A percentile compares a stretch with the other conserved stretches of the same genome.
phyloP scores from a whole-genome alignment of 1,140 invertebrate genomes.

The Amyelois transitella region DNA sequence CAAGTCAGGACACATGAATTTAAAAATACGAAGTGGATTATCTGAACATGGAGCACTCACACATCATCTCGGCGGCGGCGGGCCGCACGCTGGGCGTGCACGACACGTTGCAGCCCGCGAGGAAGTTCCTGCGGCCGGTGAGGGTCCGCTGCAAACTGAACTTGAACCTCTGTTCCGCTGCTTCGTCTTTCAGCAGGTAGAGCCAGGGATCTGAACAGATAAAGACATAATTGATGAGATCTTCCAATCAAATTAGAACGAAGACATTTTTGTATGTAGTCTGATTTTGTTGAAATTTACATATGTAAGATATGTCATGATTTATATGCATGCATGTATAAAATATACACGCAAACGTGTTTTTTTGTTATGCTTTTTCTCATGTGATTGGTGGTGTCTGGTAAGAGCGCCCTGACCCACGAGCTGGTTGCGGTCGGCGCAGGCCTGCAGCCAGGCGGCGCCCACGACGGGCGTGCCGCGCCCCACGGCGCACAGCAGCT shows the following conservation, averaged over 20 bases:
- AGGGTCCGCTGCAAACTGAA: constrained; percentile 65
- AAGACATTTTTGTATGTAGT: too few relatives aligned
- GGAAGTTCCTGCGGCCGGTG: constrained; percentile 32
- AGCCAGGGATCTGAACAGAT: constrained; percentile 67
- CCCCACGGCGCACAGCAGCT: constrained; percentile 70
- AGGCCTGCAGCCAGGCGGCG: constrained; percentile 66
- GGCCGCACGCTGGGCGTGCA: constrained; percentile 47
- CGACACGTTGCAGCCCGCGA: constrained; percentile 43
- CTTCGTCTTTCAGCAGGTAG: constrained; percentile 63
- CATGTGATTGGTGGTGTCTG: too few relatives aligned
- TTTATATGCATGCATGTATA: neutral
- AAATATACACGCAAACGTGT: too few relatives aligned
- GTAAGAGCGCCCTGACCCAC: constrained; percentile 53
- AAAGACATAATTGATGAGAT: neutral
- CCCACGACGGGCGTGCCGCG: constrained; percentile 70
- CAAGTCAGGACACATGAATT: neutral
- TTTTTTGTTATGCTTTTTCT: too few relatives aligned
- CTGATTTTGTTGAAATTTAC: too few relatives aligned
- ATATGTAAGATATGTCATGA: neutral
- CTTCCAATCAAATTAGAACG: neutral
- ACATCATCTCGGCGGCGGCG: constrained; percentile 36
- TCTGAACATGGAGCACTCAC: constrained; percentile 28
- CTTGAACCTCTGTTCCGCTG: constrained; percentile 61
- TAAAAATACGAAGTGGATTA: too few relatives aligned
- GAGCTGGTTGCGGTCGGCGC: constrained; percentile 56